Evolutionary conservation across 2,113 vertebrate species (phyloP), one percentile per base, ranked within the genome.

Genomic region (Pitta sordida): DNA sequence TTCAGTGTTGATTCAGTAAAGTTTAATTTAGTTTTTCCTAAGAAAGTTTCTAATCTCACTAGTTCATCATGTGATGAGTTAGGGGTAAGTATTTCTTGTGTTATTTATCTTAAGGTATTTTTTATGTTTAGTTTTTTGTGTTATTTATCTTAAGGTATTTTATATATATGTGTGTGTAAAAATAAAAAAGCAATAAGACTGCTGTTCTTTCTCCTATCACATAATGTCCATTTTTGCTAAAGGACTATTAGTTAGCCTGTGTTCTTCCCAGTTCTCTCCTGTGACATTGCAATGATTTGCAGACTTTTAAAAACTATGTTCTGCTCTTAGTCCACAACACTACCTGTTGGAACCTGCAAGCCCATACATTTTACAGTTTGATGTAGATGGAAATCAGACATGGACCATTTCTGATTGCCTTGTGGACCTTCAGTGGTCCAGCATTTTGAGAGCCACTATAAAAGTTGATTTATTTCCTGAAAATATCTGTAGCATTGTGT

Each of bases 401-500:
- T 5, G 11, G n/a, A 41, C 11, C 4, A 29, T 58, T 85, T 86
- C n/a, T 51, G 20, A 16, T 62, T 74, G 37, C 30, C 11, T 46
- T 39, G 49, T 80, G 59, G 12, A 51, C 27, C 23, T 76, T 44
- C 71, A 30, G 21, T 27, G 3, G 49, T 56, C 55, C 30, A 3
- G 6, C 71, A 51, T 75, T 75, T 88, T 85, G 58, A 55, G 11
- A 95, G 19, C 20, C 18, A 36, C 48, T 56, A 17, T 52, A 73
- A 65, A 49, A 3, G 1, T n/a, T 73, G 10, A 44, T 88, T 16
- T 36, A 13, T 80, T 73, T 83, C 80, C 19, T 5, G 30, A 30
- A 88, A 58, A 19, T 64, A 34, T 23, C 32, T 58, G 0, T 27
- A 60, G 51, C 11, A 11, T 30, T 4, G 0, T 1, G 4, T 55